A percentile compares a stretch with the other conserved stretches of the same genome.
phyloP scores from a whole-genome alignment of 2,797 vertebrate genomes.

The Gastrophryne carolinensis region DNA sequence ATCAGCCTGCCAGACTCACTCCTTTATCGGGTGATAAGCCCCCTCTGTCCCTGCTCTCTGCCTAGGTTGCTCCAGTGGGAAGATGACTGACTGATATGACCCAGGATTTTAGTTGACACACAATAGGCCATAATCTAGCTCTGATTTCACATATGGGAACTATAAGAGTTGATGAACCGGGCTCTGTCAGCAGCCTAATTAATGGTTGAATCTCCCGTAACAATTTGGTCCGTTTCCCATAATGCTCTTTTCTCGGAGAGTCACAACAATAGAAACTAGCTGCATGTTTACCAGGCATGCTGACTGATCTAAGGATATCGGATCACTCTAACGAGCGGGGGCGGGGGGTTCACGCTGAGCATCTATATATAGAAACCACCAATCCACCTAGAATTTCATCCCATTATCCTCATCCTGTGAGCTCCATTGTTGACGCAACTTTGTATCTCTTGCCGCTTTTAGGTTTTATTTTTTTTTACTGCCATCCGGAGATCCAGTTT shows the following conservation, averaged over 20 bases:
- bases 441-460: background rate
- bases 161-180: background rate
- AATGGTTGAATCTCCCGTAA: background rate
- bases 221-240: background rate
- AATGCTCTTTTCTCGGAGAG: background rate
- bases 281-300: background rate
- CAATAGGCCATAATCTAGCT: too few species aligned
- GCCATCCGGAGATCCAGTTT: background rate
- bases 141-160: too few species aligned
- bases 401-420: background rate
- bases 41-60: too few species aligned
- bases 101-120: too few species aligned
- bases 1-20: too few species aligned
- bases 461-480: background rate
- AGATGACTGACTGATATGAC: too few species aligned
- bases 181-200: background rate
- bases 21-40: too few species aligned
- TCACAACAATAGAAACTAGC: background rate
- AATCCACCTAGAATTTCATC: background rate
- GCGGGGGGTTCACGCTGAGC: background rate
- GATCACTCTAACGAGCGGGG: conserved; percentile 14
- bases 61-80: too few species aligned
- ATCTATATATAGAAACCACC: conserved; percentile 4
- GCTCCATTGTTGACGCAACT: conserved; percentile 4
- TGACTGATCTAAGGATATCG: background rate